Percentiles rank a stretch among this genome's conserved stretches.
phyloP scores from a whole-genome alignment of 2,888 invertebrate genomes.

The Myathropa florea region DNA sequence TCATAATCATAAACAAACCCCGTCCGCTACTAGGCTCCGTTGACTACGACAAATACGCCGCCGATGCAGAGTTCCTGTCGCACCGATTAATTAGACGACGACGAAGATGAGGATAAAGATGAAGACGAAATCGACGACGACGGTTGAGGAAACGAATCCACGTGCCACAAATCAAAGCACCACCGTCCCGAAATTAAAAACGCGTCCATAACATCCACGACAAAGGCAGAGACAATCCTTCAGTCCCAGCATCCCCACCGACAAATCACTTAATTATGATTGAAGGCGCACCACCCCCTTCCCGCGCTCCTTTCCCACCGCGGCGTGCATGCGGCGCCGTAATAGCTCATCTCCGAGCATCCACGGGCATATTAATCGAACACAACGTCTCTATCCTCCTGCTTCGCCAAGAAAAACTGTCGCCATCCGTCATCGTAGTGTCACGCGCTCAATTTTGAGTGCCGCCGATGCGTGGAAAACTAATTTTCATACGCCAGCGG shows the following conservation, averaged over 20 bases:
- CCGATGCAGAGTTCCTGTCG: slow-evolving; percentile 65
- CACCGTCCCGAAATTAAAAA: slow-evolving; percentile 55
- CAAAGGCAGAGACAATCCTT: slow-evolving; percentile 52
- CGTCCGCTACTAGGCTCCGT: slow-evolving; percentile 26
- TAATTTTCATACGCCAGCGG: slow-evolving; percentile 75
- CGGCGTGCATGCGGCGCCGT: slow-evolving; percentile 27
- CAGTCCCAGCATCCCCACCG: slow-evolving; percentile 71
- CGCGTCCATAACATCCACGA: slow-evolving; percentile 53
- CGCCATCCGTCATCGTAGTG: slow-evolving; percentile 70
- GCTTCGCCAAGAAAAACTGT: slow-evolving; percentile 56
- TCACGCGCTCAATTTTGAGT: slow-evolving; percentile 77
- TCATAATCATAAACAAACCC: slow-evolving; percentile 67
- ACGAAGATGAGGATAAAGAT: slow-evolving; percentile 24
- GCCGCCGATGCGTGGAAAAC: slow-evolving; percentile 80
- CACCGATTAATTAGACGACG: slow-evolving; percentile 63
- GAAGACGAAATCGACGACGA: not conserved
- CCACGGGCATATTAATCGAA: slow-evolving; percentile 58
- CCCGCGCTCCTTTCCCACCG: not conserved
- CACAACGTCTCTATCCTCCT: slow-evolving; percentile 49
- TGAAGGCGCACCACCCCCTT: slow-evolving; percentile 73
- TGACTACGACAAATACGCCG: slow-evolving; percentile 48
- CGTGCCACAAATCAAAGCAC: slow-evolving; percentile 68
- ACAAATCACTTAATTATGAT: slow-evolving; percentile 80
- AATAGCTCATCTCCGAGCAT: slow-evolving; percentile 17
- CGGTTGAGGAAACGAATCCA: slow-evolving; percentile 38